Evolutionary conservation across 2,797 vertebrate genomes (phyloP), one percentile per base, ranked within the genome.

Genomic region (Cephalopachus bancanus): DNA sequence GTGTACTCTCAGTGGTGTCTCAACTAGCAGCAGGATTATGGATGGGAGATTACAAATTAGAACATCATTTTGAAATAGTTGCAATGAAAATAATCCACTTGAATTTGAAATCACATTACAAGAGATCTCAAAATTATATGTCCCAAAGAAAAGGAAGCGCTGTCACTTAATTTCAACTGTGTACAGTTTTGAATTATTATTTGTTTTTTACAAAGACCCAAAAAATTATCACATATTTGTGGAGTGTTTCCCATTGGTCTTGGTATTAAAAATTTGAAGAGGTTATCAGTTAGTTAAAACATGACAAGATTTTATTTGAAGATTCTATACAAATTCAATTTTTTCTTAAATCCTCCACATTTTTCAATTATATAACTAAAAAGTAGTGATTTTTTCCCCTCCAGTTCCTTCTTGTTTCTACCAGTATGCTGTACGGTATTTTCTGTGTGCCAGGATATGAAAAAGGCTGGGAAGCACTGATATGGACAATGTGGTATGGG

Each of bases 211-310:
- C 81, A 91, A 74, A 93, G 5, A 37, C 59, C 92, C 62, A 71
- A 79, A 44, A 75, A 96, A 62, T 55, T 28, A 88, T 71, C 57
- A 81, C 64, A 22, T 84, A 14, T 64, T 93, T 90, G 59, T 83
- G 62, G 64, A 24, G 10, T 64, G 22, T 87, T 94, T 90, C 57
- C 84, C 30, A 84, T 72, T 91, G 14, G 30, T 92, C 24, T 10
- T 20, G 89, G 62, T 44, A 75, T 44, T 91, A 60, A 95, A 83
- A 80, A 17, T 96, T 76, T 96, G 69, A 79, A 87, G 60, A 95
- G 30, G 53, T 37, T 80, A 30, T 84, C 74, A 81, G n/a, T 83
- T 59, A 78, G 26, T 89, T 65, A 78, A 96, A 87, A 79, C 22
- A 83, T 60, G 57, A 71, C 15, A 87, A 75, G 28, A 88, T 92